Conservation (phyloP, 1,140 invertebrate genomes). For the Stegodyphus dumicola region DNA sequence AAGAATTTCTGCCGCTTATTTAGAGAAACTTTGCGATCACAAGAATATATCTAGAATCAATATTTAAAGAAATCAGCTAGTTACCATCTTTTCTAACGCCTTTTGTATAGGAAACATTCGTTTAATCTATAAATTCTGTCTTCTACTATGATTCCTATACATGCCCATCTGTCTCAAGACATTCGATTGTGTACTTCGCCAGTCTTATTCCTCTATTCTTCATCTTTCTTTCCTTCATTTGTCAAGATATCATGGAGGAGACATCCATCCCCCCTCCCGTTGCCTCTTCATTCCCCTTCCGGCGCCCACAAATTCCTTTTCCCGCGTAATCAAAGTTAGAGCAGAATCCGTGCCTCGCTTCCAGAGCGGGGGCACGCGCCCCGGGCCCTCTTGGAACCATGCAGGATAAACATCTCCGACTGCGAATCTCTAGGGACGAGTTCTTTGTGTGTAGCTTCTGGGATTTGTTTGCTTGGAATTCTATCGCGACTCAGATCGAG, state of each 20-base stretch:
- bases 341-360: background rate
- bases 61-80: too few relatives aligned
- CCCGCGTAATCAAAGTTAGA: constrained; percentile 29
- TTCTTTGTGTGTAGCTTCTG: constrained; percentile 31
- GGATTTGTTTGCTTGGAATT: constrained; percentile 52
- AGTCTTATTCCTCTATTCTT: background rate
- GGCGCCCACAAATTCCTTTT: constrained; percentile 40
- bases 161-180: background rate
- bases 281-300: background rate
- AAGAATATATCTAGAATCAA: too few relatives aligned
- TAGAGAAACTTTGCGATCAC: too few relatives aligned
- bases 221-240: constrained; percentile 12
- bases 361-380: background rate
- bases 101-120: too few relatives aligned
- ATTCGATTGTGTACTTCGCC: background rate
- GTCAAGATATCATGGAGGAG: constrained; percentile 24
- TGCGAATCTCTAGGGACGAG: constrained; percentile 27
- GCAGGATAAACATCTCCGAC: constrained; percentile 34
- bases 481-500: background rate
- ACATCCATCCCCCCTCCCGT: background rate
- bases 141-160: too few relatives aligned
- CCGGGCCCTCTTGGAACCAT: constrained; percentile 22
- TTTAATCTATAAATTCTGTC: too few relatives aligned
- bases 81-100: too few relatives aligned
- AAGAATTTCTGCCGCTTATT: too few relatives aligned